Evolutionary conservation across 2,888 invertebrate species (phyloP), one percentile per base, ranked within the genome.

Genomic region (Agapostemon virescens): DNA sequence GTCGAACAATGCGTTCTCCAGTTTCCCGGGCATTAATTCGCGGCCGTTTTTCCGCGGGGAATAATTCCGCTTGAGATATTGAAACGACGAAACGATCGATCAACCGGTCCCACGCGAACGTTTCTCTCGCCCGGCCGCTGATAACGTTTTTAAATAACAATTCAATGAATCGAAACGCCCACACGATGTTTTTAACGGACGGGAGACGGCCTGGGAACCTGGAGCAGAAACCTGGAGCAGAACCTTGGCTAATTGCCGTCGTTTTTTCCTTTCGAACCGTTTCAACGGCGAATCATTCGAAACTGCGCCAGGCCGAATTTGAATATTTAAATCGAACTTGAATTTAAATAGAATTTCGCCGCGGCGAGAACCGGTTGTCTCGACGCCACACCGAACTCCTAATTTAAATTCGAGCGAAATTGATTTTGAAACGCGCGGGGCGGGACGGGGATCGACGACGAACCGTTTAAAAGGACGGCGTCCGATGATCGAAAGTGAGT

Each of bases 401-500:
- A 30, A 61, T 61, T 61, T 61, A 61, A 61, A 17, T 36, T 52
- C 17, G 36, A 26, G 36, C 36, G 36, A 69, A 52, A 52, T 52
- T 63, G 55, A 23, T 38, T 69, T 55, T 30, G 20, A 69, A 69
- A 58, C 36, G 17, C 55, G 55, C 69, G 69, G 55, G 26, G 11
- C 13, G 3, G n/a, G n/a, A n/a, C n/a, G n/a, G n/a, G n/a, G 38
- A 17, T 78, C 69, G 15, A 64, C 45, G 49, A 17, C 11, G 17
- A 13, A 6, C 36, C 17, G 5, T 49, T 61, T 9, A 7, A 75
- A 52, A 49, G 49, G 20, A 64, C 33, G n/a, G n/a, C 74, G 45
- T 42, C 69, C 64, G 67, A 81, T 20, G 64, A 77, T 71, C 81
- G 81, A 76, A 71, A 77, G 77, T 55, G 69, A 74, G 49, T 42